Percentiles rank a stretch among this genome's conserved stretches.
Evolutionary conservation across 2,888 invertebrate genomes (phyloP).

Genomic region (Agrochola lychnidis): DNA sequence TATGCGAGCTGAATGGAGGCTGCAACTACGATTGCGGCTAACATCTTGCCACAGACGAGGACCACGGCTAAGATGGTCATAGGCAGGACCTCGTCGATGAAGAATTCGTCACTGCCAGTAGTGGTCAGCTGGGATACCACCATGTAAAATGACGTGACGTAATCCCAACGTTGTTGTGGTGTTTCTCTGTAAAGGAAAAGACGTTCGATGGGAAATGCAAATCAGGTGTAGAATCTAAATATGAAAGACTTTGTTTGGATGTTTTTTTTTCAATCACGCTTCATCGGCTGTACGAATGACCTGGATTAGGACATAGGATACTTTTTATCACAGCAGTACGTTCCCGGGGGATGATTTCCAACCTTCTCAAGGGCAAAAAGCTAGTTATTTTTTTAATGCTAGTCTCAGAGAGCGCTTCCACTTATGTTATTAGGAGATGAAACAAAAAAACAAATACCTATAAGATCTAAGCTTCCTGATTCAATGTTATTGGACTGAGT

Average conservation of each 20-base stretch:
- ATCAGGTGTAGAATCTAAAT: neutral
- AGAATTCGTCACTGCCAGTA: slow-evolving; percentile 84
- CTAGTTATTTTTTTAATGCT: neutral
- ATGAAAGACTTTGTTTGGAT: neutral
- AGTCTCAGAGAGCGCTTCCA: too few relatives aligned
- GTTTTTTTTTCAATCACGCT: neutral
- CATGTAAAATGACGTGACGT: slow-evolving; percentile 83
- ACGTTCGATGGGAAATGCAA: neutral
- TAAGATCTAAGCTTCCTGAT: too few relatives aligned
- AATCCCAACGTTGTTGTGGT: slow-evolving; percentile 82
- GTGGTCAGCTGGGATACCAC: slow-evolving; percentile 80
- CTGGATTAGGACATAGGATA: neutral
- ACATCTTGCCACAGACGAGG: slow-evolving; percentile 83
- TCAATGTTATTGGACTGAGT: neutral
- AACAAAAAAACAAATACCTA: neutral
- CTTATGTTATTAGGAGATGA: neutral
- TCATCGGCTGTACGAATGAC: neutral
- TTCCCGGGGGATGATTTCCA: neutral
- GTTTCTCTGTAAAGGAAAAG: slow-evolving; percentile 72
- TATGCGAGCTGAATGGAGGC: slow-evolving; percentile 83
- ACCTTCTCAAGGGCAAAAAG: neutral
- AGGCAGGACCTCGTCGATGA: slow-evolving; percentile 73
- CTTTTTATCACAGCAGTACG: neutral
- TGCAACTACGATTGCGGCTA: slow-evolving; percentile 83
- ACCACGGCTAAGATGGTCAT: slow-evolving; percentile 78